Conservation (phyloP, 2,888 invertebrate species). For the Xestia rhomboidea region DNA sequence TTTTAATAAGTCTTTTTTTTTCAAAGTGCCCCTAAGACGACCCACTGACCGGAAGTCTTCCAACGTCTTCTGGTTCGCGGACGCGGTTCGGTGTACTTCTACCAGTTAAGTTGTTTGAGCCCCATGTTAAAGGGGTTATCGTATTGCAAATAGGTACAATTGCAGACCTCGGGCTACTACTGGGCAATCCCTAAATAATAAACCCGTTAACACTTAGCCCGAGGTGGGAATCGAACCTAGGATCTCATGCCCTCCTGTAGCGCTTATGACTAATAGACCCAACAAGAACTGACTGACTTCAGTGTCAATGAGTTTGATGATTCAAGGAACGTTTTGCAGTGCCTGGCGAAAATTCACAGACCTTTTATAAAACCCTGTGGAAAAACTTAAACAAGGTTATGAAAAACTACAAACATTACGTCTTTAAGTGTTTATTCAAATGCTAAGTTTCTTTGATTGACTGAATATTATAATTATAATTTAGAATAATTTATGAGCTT, state of each 20-base stretch:
- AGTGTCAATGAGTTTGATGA: not conserved
- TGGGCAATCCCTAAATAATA: too few relatives aligned
- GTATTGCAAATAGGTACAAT: not conserved
- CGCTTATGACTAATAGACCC: not conserved
- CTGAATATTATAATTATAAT: too few relatives aligned
- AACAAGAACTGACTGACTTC: not conserved
- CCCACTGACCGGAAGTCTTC: too few relatives aligned
- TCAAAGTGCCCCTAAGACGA: too few relatives aligned
- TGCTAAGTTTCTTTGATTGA: not conserved
- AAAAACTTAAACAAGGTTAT: not conserved
- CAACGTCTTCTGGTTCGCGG: too few relatives aligned
- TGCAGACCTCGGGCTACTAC: not conserved
- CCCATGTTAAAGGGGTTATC: not conserved
- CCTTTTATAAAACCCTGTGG: not conserved
- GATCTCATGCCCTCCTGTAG: not conserved
- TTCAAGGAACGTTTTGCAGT: not conserved
- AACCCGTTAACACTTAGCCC: not conserved
- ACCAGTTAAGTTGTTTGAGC: not conserved
- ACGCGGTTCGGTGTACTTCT: not conserved
- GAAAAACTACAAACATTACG: not conserved
- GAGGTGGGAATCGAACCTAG: not conserved
- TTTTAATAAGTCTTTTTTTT: too few relatives aligned
- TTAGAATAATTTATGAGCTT: not conserved
- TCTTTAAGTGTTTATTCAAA: slow-evolving; percentile 2
- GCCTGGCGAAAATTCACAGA: not conserved